These are phyloP conservation scores for Agrotis clavis DNA, from an alignment of 2,888 invertebrate species.

Conservation along the genomic window DNA sequence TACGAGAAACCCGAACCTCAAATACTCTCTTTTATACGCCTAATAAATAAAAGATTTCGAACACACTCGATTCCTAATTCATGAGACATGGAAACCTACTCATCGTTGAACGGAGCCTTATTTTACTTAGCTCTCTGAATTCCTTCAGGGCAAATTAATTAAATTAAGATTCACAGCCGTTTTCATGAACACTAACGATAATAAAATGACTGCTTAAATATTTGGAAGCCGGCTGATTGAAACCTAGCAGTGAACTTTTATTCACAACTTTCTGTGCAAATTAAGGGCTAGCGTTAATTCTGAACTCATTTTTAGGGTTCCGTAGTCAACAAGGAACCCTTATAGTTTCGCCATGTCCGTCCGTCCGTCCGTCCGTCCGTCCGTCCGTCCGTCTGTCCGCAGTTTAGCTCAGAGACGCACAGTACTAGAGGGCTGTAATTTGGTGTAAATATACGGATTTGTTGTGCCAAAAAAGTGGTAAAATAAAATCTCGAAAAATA, in stretches of 20 bases:
- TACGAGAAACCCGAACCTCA: slow-evolving; percentile 19
- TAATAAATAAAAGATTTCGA: slow-evolving; percentile 51
- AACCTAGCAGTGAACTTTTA: not conserved
- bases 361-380: too few relatives aligned
- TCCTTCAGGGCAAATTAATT: slow-evolving; percentile 29
- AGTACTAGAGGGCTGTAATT: too few relatives aligned
- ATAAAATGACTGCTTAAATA: not conserved
- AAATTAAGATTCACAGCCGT: slow-evolving; percentile 5
- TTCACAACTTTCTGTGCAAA: not conserved
- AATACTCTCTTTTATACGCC: slow-evolving; percentile 31
- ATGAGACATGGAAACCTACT: slow-evolving; percentile 59
- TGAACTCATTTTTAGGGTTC: too few relatives aligned
- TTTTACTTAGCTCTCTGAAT: slow-evolving; percentile 29
- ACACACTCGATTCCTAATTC: slow-evolving; percentile 49
- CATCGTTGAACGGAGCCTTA: slow-evolving; percentile 25
- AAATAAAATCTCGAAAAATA: too few relatives aligned
- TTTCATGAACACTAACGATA: not conserved
- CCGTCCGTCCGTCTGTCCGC: too few relatives aligned
- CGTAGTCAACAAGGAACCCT: too few relatives aligned
- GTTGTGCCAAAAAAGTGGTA: too few relatives aligned
- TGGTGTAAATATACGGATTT: too few relatives aligned
- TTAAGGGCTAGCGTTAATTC: too few relatives aligned
- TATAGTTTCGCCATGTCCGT: too few relatives aligned
- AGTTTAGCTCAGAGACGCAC: too few relatives aligned
- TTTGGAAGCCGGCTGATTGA: not conserved